Evolutionary conservation across 1,140 invertebrate species (phyloP).

Genomic region (Drosophila kanapiae): DNA sequence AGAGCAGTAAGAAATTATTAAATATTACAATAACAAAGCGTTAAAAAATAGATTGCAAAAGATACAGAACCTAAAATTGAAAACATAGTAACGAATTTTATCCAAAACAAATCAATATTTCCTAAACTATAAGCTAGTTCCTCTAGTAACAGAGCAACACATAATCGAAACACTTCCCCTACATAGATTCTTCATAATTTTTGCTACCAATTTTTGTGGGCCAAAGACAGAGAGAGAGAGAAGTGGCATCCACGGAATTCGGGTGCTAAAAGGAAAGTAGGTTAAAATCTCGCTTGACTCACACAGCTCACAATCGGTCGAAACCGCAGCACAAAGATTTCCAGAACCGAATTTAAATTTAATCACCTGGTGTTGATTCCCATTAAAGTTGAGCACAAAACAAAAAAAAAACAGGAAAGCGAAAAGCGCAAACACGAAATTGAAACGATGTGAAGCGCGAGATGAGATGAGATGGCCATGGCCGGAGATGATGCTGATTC

Average conservation of each 20-base stretch:
- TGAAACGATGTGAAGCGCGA: conserved; percentile 41
- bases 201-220: conserved; percentile 31
- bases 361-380: conserved; percentile 50
- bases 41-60: too few species aligned
- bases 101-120: too few species aligned
- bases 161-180: background rate
- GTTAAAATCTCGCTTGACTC: conserved; percentile 37
- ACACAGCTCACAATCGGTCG: conserved; percentile 23
- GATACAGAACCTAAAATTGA: background rate
- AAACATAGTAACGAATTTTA: too few species aligned
- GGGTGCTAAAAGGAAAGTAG: conserved; percentile 40
- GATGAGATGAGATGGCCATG: conserved; percentile 23
- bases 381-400: conserved; percentile 39
- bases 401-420: conserved; percentile 27
- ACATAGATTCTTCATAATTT: background rate
- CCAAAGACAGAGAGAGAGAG: conserved; percentile 32
- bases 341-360: conserved; percentile 54
- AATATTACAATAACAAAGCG: too few species aligned
- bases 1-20: too few species aligned
- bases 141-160: background rate
- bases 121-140: background rate
- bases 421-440: conserved; percentile 46
- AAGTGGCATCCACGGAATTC: conserved; percentile 15
- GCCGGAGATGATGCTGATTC: conserved; percentile 13
- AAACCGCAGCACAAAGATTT: conserved; percentile 25